A percentile compares a stretch with the other conserved stretches of the same genome.
phyloP scores from a whole-genome alignment of 2,888 invertebrate species.

The Pyrrhia umbra region DNA sequence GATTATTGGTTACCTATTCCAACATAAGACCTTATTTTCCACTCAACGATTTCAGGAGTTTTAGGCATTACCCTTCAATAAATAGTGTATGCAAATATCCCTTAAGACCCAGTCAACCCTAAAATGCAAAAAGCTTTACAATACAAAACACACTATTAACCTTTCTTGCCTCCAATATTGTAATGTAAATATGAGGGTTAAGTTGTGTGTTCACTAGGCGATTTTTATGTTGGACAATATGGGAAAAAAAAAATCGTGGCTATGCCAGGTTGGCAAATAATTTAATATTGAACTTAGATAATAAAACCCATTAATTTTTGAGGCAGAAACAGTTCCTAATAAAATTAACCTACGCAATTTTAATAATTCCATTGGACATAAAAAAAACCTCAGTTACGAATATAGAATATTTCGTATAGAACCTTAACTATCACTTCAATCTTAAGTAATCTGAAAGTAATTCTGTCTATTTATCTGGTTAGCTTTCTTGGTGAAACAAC shows the following conservation, averaged over 20 bases:
- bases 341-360: too few species aligned
- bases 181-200: slow-evolving; percentile 44
- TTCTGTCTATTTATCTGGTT: too few species aligned
- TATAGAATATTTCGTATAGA: too few species aligned
- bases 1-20: background rate
- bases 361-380: too few species aligned
- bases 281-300: background rate
- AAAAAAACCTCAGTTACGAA: too few species aligned
- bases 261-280: background rate
- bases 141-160: slow-evolving; percentile 47
- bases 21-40: slow-evolving; percentile 27
- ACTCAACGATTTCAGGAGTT: slow-evolving; percentile 22
- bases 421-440: too few species aligned
- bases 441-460: too few species aligned
- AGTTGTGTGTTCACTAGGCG: slow-evolving; percentile 12
- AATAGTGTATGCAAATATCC: slow-evolving; percentile 41
- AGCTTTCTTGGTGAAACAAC: too few species aligned
- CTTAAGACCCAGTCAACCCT: slow-evolving; percentile 40
- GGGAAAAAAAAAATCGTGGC: slow-evolving; percentile 5
- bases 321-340: too few species aligned
- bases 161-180: slow-evolving; percentile 44
- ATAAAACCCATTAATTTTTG: too few species aligned
- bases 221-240: slow-evolving; percentile 6
- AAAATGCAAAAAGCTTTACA: slow-evolving; percentile 42
- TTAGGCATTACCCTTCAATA: slow-evolving; percentile 27